Base-by-base conservation (phyloP, 1,140 invertebrate genomes). In the Drosophila cardini region DNA sequence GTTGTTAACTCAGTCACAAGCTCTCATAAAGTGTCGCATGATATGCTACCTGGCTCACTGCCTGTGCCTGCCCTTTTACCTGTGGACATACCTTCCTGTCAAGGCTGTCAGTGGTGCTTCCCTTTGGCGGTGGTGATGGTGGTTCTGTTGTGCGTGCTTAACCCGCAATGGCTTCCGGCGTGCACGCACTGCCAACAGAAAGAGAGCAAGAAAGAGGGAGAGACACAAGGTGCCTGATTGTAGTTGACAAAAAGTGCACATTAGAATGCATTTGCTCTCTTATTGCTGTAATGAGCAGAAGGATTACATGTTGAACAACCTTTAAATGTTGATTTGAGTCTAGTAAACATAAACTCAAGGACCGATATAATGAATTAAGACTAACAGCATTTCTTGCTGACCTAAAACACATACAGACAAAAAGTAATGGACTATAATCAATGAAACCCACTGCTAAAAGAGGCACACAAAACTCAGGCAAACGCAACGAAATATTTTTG, bases 1-100 rank as follows among this genome's bases (percentile, higher is more conserved):
- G 63, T 76, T 76, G 55, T 50, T 46, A 65, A 15, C 55, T 15
- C 57, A 57, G 75, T 64, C 80, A 57, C 72, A 67, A 71, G 67
- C 64, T 69, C 68, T 83, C 83, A 83, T 87, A 86, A 86, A 86
- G 79, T 86, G 83, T 87, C 83, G 79, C 82, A 72, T 58, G 76
- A 63, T 50, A 40, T 46, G 75, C 55, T 72, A 73, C 68, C 63
- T 69, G 40, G 11, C 57, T 76, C 18, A 43, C 58, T 32, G 40
- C 36, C 45, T 50, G 30, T n/a, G 36, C 11, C 21, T 45, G 40
- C n/a, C 38, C 11, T 26, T 42, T 9, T 38, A 38, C 36, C 38
- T 43, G 10, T 32, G 15, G 4, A 30, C 52, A 21, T 40, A 32
- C 34, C 10, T 50, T 64, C 52, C 69, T 67, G 65, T 38, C 62